Percentiles rank a stretch among this genome's conserved stretches.
Conservation (phyloP, 64 coral and sea anemone species). For the Hydrozoanthus tunicans region DNA sequence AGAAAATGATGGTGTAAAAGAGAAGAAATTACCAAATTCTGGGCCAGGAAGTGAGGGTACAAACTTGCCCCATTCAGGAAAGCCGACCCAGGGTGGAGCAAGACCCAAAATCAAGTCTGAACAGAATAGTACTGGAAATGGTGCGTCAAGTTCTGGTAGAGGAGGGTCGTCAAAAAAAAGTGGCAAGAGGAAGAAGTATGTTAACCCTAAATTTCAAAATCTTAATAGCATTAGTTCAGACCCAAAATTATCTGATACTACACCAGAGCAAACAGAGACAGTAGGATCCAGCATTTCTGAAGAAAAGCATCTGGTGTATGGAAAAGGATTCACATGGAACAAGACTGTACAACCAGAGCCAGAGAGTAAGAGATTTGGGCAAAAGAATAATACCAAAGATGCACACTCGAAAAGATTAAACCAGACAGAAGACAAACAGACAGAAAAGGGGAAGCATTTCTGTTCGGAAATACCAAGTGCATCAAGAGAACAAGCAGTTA, state of each 20-base stretch:
- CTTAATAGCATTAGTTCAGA: not conserved
- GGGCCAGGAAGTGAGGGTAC: not conserved
- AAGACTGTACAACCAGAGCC: not conserved
- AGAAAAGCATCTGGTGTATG: constrained; percentile 13
- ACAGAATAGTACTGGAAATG: not conserved
- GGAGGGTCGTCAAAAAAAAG: constrained; percentile 17
- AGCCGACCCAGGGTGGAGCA: not conserved
- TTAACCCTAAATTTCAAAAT: constrained; percentile 39
- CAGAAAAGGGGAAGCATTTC: not conserved
- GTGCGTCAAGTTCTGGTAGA: not conserved
- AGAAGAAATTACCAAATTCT: not conserved
- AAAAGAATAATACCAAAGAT: not conserved
- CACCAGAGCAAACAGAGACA: not conserved
- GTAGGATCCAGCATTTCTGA: not conserved
- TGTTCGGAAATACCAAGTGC: not conserved
- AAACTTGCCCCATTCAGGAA: not conserved
- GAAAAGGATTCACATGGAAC: constrained; percentile 53
- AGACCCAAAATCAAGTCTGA: constrained; percentile 22
- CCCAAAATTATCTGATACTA: not conserved
- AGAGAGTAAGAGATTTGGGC: not conserved
- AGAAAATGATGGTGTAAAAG: not conserved
- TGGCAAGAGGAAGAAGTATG: constrained; percentile 41
- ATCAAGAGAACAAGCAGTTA: not conserved
- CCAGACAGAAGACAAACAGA: not conserved
- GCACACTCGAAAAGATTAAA: constrained; percentile 4